Evolutionary conservation across 2,888 invertebrate species (phyloP), one percentile per base, ranked within the genome.

Genomic region (Amblyjoppa proteus): DNA sequence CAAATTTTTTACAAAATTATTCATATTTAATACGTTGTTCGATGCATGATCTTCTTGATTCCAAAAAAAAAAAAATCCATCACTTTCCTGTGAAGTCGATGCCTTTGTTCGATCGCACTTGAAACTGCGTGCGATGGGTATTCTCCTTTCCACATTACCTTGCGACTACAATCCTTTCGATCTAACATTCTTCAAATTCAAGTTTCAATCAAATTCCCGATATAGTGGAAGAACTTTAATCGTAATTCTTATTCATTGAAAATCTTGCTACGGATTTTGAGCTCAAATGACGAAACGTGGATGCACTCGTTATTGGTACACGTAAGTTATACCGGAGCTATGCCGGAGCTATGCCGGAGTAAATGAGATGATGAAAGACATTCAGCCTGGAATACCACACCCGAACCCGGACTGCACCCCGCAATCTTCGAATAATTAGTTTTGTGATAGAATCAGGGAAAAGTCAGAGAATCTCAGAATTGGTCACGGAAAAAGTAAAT

Each of bases 141-240:
- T 16, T n/a, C n/a, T 6, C 34, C 16, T 16, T 34, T 64, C 16
- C n/a, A 16, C 34, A n/a, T 5, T 16, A 34, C 16, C 64, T 64
- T 64, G 64, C 64, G 64, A 64, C 31, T 34, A 64, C 64, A 64
- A 64, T 64, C 34, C 64, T 64, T 64, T 64, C 16, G 34, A 64
- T 34, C 6, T 0, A 34, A 34, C 64, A 34, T 16, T 64, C 16
- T 34, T 34, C 61, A 20, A 56, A 64, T n/a, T 16, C 16, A 16
- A 34, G 31, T 64, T 64, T 64, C 16, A 20, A 20, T 11, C 2
- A 31, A 1, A 64, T n/a, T n/a, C 13, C 6, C 31, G 16, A 31
- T 5, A 1, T 0, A 16, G 31, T 31, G 31, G 1, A 61, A 31
- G 11, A 28, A 58, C 25, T 58, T 28, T 49, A 16, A 49, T 49